Evolutionary conservation across 2,888 invertebrate species (phyloP).

Genomic region (Limnephilus marmoratus): DNA sequence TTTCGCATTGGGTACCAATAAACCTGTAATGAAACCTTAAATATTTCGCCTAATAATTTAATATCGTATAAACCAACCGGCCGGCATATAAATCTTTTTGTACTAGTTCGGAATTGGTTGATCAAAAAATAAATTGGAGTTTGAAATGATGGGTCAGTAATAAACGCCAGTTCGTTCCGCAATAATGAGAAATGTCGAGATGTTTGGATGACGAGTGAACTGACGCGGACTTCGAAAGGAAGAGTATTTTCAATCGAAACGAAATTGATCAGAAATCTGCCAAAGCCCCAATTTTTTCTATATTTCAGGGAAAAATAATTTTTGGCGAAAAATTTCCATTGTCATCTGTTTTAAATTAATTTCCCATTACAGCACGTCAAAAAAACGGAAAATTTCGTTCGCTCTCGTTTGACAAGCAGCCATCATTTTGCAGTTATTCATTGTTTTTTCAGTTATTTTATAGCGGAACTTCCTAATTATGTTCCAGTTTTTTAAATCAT

Average conservation of each 20-base stretch:
- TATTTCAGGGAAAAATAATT: not conserved
- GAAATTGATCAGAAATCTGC: constrained; percentile 28
- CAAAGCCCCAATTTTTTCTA: not conserved
- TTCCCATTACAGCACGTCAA: not conserved
- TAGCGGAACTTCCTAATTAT: not conserved
- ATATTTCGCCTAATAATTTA: not conserved
- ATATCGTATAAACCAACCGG: not conserved
- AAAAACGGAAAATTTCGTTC: not conserved
- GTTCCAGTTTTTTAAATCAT: not conserved
- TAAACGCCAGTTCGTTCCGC: not conserved
- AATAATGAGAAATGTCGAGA: constrained; percentile 5
- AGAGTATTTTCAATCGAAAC: not conserved
- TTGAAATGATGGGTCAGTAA: not conserved
- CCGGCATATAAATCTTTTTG: not conserved
- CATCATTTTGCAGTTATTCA: not conserved
- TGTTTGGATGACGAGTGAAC: constrained; percentile 11
- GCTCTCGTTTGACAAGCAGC: not conserved
- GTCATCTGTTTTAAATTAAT: constrained; percentile 9
- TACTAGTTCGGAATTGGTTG: not conserved
- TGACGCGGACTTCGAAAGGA: not conserved
- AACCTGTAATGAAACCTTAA: too few species aligned
- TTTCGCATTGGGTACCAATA: too few species aligned
- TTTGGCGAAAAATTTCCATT: not conserved
- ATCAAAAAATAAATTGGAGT: not conserved
- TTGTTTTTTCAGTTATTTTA: not conserved